Base-by-base conservation (phyloP, 2,113 vertebrate genomes). In the Zingel zingel region DNA sequence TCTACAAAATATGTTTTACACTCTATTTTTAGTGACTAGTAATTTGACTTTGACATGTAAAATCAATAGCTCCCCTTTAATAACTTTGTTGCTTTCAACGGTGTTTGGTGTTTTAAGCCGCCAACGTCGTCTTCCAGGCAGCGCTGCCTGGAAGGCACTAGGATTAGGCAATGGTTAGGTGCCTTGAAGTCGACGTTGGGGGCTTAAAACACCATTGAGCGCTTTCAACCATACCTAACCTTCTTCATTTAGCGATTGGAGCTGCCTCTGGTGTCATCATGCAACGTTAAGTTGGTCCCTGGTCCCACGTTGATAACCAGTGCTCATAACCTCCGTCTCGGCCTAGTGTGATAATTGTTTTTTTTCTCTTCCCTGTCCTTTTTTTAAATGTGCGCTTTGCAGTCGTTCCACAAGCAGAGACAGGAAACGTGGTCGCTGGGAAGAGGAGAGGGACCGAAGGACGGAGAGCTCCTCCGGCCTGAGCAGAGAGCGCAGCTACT, bases 391-490 rank as follows among this genome's bases (percentile, higher is more conserved):
- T 64, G 18, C 74, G 33, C 0, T 13, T n/a, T 33, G 21, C 18
- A 94, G 93, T 39, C 96, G 95, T 0, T 99, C 98, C 5, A 89
- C 94, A 7, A 98, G 97, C 89, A 95, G 97, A 88, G 97, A 99
- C 79, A 95, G 95, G 77, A 99, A 99, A 69, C 97, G 97, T 14
- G 92, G 95, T 0, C 96, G 97, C 6, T 97, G 97, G 97, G 98
- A 98, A 30, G 95, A 95, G 6, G 97, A 99, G 53, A 94, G 89
- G 48, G 89, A 95, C 91, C 86, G 97, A 95, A 59, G 96, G 93
- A 81, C 89, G 0, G 93, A 94, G 83, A 30, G 77, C 56, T 81
- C 90, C 10, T 81, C 89, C 0, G 85, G 96, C 19, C 67, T 1
- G 51, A 84, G 88, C 85, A 59, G 91, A 62, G 94, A 93, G 58